Evolutionary conservation across 2,888 invertebrate genomes (phyloP), one percentile per base, ranked within the genome.

Genomic region (Chrysotoxum bicinctum): DNA sequence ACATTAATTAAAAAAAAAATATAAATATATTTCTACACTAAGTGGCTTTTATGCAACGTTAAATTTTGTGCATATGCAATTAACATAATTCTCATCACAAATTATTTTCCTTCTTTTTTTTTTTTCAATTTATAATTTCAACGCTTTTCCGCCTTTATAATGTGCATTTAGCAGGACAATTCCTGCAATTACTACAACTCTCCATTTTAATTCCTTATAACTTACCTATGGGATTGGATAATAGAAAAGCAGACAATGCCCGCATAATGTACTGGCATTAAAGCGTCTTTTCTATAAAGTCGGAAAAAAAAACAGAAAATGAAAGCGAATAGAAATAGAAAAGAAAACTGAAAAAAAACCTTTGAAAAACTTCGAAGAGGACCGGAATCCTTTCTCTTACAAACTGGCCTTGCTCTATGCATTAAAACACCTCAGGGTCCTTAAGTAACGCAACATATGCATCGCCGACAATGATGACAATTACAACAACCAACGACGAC

Each of bases 161-260:
- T 64, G 40, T 43, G 68, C 74, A 73, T 37, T 60, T 54, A 14
- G 35, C 72, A 60, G 52, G 52, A 72, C 60, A 72, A 60, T 72
- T 77, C 45, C 50, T 26, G 66, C 58, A 77, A 81, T 81, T 76
- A 81, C 56, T 70, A 50, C 32, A 35, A 37, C 12, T 66, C 43
- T 60, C 50, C 58, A 37, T 56, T 64, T n/a, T 62, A 70, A 76
- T 81, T 50, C 70, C 60, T 56, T 32, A 26, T 26, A 54, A 23
- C 32, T 62, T 68, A 68, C 32, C 43, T 78, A 23, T 48, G 12
- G 23, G 50, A 48, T 60, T 48, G 62, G 37, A 64, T 74, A 73
- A 78, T 83, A 56, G 66, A 37, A 37, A 48, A 73, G 43, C 30
- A 73, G 62, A 78, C 73, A 82, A 78, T 78, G 5, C 54, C 58